Evolutionary conservation across 2,113 vertebrate species (phyloP).

Genomic region (Rhinolophus sinicus): DNA sequence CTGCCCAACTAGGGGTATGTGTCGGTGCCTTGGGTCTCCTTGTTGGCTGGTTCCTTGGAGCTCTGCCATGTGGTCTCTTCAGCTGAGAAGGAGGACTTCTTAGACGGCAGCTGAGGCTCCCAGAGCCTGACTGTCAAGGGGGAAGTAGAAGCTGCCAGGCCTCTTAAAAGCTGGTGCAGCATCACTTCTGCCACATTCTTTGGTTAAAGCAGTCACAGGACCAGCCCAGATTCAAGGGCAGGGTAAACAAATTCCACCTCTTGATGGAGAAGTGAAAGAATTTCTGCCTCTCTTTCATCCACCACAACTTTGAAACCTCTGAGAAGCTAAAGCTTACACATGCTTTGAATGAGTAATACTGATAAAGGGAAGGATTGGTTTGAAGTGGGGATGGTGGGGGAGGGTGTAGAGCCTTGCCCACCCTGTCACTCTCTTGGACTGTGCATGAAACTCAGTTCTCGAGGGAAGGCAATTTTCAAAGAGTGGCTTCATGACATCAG

Average conservation of each 20-base stretch:
- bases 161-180: neutral
- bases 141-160: neutral
- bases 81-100: neutral
- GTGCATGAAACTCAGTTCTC: neutral
- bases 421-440: neutral
- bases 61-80: neutral
- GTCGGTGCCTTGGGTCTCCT: neutral
- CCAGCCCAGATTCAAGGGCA: neutral
- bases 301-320: neutral
- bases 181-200: neutral
- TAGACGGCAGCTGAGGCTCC: neutral
- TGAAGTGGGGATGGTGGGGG: neutral
- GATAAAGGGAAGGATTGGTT: neutral
- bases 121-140: neutral
- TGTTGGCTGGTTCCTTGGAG: neutral
- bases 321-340: neutral
- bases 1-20: fast-evolving
- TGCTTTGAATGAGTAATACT: neutral
- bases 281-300: neutral
- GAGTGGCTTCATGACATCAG: neutral
- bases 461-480: neutral
- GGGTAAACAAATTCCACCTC: neutral
- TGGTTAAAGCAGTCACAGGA: neutral
- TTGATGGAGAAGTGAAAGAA: neutral
- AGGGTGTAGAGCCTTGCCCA: neutral